Conservation (phyloP, 2,113 vertebrate genomes). For the Leptobrachium ailaonicum region DNA sequence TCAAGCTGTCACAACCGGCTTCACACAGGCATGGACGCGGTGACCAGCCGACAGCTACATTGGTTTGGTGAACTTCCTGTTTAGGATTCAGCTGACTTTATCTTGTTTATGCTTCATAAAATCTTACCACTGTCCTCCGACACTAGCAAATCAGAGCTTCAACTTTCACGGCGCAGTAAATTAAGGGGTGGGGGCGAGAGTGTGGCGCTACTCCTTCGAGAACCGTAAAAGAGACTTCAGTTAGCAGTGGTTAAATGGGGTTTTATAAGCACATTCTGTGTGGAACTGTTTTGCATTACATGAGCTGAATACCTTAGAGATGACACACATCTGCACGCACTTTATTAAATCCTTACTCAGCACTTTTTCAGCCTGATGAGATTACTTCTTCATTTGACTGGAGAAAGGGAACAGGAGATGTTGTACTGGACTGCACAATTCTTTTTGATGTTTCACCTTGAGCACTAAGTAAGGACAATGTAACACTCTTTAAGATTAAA, state of each 20-base stretch:
- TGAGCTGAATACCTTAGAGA: slow-evolving; percentile 91
- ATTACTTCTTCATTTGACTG: slow-evolving; percentile 91
- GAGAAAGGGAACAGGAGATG: slow-evolving; percentile 79
- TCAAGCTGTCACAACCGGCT: slow-evolving; percentile 34
- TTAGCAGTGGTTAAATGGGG: slow-evolving; percentile 78
- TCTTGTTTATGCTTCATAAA: slow-evolving; percentile 76
- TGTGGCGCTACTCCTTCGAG: slow-evolving; percentile 71
- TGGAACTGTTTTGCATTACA: slow-evolving; percentile 91
- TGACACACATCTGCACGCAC: slow-evolving; percentile 90
- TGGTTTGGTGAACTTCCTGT: slow-evolving; percentile 62
- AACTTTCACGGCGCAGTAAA: slow-evolving; percentile 74
- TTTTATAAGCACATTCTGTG: slow-evolving; percentile 75
- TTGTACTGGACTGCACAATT: slow-evolving; percentile 72
- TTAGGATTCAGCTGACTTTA: slow-evolving; percentile 66
- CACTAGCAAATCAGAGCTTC: slow-evolving; percentile 57
- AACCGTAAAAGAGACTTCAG: slow-evolving; percentile 62
- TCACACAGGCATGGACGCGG: slow-evolving; percentile 13
- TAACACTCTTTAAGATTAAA: slow-evolving; percentile 54
- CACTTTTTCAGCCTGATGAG: slow-evolving; percentile 85
- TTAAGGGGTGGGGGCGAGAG: slow-evolving; percentile 51
- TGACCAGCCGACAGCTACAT: slow-evolving; percentile 34
- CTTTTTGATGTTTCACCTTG: slow-evolving; percentile 82
- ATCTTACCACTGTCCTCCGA: slow-evolving; percentile 68
- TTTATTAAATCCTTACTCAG: slow-evolving; percentile 90
- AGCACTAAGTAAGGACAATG: slow-evolving; percentile 59